A percentile compares a stretch with the other conserved stretches of the same genome.
These are phyloP conservation scores for Pocillopora verrucosa DNA, from an alignment of 64 coral and sea anemone species.

Conservation along the genomic window DNA sequence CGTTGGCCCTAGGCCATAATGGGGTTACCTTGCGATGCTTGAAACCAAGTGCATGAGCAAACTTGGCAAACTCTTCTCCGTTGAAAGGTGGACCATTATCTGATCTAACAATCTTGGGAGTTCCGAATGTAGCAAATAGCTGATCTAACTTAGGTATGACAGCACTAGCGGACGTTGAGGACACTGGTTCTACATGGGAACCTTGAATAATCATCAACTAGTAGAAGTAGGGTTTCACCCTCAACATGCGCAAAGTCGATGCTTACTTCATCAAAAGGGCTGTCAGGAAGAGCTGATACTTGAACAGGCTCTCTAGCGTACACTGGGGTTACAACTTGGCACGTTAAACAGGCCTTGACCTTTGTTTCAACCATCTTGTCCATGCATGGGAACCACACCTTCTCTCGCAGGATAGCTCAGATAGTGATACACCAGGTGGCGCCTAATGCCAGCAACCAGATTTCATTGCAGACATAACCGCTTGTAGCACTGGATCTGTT, in stretches of 20 bases:
- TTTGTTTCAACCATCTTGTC: constrained; percentile 19
- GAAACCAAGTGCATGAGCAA: neutral
- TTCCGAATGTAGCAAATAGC: neutral
- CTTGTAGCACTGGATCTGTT: neutral
- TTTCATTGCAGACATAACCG: neutral
- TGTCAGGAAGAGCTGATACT: constrained; percentile 39
- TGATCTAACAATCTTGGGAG: neutral
- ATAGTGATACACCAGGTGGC: neutral
- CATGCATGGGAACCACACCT: constrained; percentile 51
- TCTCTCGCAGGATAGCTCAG: constrained; percentile 55
- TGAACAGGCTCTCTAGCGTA: constrained; percentile 45
- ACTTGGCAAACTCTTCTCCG: constrained; percentile 1
- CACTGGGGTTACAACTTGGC: constrained; percentile 29
- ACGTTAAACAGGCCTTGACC: constrained; percentile 40
- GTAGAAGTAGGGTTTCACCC: constrained; percentile 26
- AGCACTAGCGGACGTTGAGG: constrained; percentile 12
- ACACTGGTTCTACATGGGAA: constrained; percentile 31
- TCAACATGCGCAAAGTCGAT: constrained; percentile 19
- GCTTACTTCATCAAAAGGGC: constrained; percentile 19
- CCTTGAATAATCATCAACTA: constrained; percentile 43
- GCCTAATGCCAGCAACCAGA: constrained; percentile 24
- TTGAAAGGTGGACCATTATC: constrained; percentile 24
- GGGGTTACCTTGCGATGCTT: constrained; percentile 5
- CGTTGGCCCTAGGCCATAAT: constrained; percentile 46
- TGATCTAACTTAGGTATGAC: constrained; percentile 7